Conservation (phyloP, 2,113 vertebrate species). For the Steatornis caripensis region DNA sequence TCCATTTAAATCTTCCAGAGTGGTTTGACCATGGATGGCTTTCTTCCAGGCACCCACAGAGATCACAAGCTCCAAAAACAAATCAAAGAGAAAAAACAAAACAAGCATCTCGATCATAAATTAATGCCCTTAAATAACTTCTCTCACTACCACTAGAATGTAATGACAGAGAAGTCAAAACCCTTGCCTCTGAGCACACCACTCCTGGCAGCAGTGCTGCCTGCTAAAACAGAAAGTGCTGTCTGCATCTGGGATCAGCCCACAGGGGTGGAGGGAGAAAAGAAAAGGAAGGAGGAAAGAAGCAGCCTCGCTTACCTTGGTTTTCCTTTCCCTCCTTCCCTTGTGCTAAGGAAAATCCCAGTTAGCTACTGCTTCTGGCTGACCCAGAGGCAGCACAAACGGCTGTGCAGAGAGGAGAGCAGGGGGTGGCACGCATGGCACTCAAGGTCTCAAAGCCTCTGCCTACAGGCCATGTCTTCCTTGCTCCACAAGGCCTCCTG, state of each 20-base stretch:
- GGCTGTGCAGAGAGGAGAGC: neutral
- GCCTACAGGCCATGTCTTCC: neutral
- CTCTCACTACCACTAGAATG: neutral
- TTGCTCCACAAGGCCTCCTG: neutral
- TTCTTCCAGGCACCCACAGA: neutral
- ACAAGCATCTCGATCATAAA: neutral
- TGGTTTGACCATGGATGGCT: neutral
- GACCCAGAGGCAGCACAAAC: neutral
- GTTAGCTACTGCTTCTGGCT: neutral
- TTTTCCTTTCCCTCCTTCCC: neutral
- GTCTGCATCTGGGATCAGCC: neutral
- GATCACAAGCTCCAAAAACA: neutral
- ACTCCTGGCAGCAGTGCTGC: neutral
- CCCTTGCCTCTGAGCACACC: neutral
- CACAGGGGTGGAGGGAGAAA: neutral
- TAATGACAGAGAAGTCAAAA: neutral
- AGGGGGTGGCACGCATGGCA: neutral
- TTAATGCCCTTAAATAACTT: slow-evolving; percentile 36
- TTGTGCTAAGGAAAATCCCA: neutral
- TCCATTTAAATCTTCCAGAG: neutral
- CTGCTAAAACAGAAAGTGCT: neutral
- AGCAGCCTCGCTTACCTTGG: neutral
- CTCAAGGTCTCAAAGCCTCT: neutral
- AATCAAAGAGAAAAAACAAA: neutral
- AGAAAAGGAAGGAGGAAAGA: neutral